phyloP scores from a whole-genome alignment of 2,888 invertebrate species.

The Euclidia mi region DNA sequence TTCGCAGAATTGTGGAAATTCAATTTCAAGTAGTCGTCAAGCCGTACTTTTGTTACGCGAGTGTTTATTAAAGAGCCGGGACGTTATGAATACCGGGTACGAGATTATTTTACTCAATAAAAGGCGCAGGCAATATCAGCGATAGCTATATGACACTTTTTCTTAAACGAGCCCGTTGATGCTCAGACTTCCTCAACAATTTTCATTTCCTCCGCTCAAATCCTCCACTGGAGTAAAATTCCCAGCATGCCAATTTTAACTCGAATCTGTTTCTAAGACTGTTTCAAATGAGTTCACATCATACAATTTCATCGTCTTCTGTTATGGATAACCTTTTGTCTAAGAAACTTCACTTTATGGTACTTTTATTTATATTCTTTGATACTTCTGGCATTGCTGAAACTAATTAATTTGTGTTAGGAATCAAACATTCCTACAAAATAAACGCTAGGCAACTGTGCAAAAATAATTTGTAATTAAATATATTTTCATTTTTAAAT shows the following conservation, averaged over 20 bases:
- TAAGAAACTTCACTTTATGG: constrained; percentile 19
- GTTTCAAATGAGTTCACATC: constrained; percentile 60
- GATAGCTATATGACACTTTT: constrained; percentile 72
- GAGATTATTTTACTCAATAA: constrained; percentile 44
- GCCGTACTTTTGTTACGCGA: neutral
- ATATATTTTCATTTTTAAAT: too few species aligned
- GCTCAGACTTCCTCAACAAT: constrained; percentile 80
- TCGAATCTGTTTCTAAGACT: constrained; percentile 67
- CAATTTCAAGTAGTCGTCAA: constrained; percentile 1
- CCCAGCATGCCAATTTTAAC: constrained; percentile 72
- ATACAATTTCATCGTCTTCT: constrained; percentile 55
- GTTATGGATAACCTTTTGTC: constrained; percentile 45
- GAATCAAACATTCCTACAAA: too few species aligned
- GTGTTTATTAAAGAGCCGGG: constrained; percentile 6
- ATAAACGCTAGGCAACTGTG: too few species aligned
- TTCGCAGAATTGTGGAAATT: neutral
- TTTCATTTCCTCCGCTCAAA: constrained; percentile 79
- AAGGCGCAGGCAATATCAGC: constrained; percentile 61
- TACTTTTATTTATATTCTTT: neutral
- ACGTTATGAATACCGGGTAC: constrained; percentile 20
- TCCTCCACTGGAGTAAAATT: constrained; percentile 69
- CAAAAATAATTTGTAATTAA: too few species aligned
- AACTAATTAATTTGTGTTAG: constrained; percentile 22
- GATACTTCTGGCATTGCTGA: neutral
- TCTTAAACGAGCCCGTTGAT: constrained; percentile 73